These are phyloP conservation scores for Myotis pilosus DNA, from an alignment of 2,797 vertebrate genomes.

Conservation along the genomic window DNA sequence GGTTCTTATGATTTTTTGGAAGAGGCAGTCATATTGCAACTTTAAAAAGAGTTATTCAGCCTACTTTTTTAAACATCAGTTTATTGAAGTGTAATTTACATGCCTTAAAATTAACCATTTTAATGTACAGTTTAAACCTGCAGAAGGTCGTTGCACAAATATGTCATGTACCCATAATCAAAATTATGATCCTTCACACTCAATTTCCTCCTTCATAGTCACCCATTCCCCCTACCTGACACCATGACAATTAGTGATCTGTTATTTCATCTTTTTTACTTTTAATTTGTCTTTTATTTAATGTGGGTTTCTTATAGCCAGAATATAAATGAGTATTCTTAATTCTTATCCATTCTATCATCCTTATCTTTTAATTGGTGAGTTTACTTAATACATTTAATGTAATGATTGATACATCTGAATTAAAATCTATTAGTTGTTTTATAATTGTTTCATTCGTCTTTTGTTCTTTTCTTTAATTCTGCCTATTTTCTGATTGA, in stretches of 20 bases:
- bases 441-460: neutral
- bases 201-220: neutral
- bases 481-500: neutral
- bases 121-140: neutral
- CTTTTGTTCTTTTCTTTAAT: slow-evolving; percentile 2
- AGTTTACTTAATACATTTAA: slow-evolving; percentile 9
- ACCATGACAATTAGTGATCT: neutral
- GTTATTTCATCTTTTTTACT: neutral
- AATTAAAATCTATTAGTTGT: neutral
- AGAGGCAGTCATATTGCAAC: neutral
- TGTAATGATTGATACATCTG: neutral
- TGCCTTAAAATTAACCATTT: slow-evolving; percentile 6
- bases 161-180: neutral
- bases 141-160: neutral
- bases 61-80: neutral
- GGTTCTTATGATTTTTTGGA: neutral
- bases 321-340: neutral
- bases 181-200: neutral
- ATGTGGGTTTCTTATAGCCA: neutral
- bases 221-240: neutral
- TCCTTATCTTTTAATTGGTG: neutral
- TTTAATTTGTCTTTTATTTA: neutral
- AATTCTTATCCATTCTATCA: neutral
- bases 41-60: neutral
- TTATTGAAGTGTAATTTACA: neutral